phyloP scores from a whole-genome alignment of 2,113 vertebrate species.

The Raphicerus campestris region DNA sequence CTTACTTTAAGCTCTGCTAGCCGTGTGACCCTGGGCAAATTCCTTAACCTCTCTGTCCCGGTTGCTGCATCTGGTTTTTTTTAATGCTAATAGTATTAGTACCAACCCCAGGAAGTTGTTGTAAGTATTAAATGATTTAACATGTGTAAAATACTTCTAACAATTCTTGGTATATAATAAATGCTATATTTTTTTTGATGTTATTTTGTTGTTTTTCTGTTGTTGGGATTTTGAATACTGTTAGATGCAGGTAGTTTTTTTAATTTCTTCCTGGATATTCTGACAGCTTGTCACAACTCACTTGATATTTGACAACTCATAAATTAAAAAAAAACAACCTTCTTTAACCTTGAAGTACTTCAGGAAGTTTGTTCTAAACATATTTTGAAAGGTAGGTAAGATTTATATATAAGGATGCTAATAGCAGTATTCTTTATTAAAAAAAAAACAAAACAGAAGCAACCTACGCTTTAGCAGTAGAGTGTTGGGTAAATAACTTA shows the following conservation, averaged over 20 bases:
- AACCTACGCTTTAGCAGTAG: neutral
- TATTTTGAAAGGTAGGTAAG: neutral
- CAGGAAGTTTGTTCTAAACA: slow-evolving; percentile 33
- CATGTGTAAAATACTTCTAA: neutral
- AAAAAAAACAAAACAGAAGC: neutral
- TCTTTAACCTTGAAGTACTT: slow-evolving; percentile 35
- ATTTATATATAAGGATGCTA: neutral
- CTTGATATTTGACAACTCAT: neutral
- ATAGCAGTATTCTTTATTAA: neutral
- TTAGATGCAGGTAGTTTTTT: neutral
- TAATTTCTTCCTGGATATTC: neutral
- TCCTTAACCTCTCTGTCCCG: neutral
- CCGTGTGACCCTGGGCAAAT: neutral
- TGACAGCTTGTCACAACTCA: neutral
- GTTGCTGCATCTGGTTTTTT: neutral
- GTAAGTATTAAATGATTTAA: neutral
- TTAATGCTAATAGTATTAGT: neutral
- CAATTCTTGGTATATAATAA: neutral
- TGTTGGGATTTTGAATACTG: neutral
- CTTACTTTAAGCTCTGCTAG: neutral
- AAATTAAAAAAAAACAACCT: neutral
- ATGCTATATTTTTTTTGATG: neutral
- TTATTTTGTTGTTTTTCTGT: neutral
- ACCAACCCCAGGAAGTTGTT: neutral
- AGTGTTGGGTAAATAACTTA: neutral